A percentile compares a stretch with the other conserved stretches of the same genome.
Evolutionary conservation across 2,113 vertebrate genomes (phyloP).

Genomic region (Argyrosomus japonicus): DNA sequence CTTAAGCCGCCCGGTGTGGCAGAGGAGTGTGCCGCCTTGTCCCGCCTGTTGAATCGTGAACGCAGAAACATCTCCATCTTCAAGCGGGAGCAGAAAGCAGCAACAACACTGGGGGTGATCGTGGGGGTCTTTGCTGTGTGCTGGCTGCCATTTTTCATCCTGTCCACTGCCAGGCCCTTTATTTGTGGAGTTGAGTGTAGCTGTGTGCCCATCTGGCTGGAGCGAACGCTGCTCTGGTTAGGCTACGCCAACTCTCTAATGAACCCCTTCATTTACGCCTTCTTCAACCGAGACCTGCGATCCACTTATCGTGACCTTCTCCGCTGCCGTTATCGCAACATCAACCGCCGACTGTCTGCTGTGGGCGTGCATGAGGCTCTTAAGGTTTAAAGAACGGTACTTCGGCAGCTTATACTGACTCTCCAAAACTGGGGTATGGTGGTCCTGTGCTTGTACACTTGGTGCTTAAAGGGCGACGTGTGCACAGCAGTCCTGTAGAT

Average conservation of each 20-base stretch:
- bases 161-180: conserved; percentile 86
- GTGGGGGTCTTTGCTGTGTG: conserved; percentile 85
- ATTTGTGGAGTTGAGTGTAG: conserved; percentile 87
- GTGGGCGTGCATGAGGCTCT: conserved; percentile 87
- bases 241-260: conserved; percentile 88
- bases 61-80: conserved; percentile 88
- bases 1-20: conserved; percentile 82
- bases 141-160: conserved; percentile 87
- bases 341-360: conserved; percentile 86
- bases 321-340: conserved; percentile 87
- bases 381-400: conserved; percentile 65
- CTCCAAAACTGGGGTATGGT: neutral
- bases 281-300: conserved; percentile 87
- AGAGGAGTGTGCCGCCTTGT: conserved; percentile 83
- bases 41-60: conserved; percentile 83
- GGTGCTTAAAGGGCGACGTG: conserved; percentile 50
- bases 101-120: conserved; percentile 86
- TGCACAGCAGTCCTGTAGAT: conserved; percentile 63
- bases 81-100: conserved; percentile 87
- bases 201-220: conserved; percentile 88
- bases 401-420: neutral
- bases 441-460: conserved; percentile 44
- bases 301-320: conserved; percentile 86
- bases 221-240: conserved; percentile 86
- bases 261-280: conserved; percentile 89